These are phyloP conservation scores for Clistopyga incitator DNA, from an alignment of 2,888 invertebrate genomes.

Conservation along the genomic window DNA sequence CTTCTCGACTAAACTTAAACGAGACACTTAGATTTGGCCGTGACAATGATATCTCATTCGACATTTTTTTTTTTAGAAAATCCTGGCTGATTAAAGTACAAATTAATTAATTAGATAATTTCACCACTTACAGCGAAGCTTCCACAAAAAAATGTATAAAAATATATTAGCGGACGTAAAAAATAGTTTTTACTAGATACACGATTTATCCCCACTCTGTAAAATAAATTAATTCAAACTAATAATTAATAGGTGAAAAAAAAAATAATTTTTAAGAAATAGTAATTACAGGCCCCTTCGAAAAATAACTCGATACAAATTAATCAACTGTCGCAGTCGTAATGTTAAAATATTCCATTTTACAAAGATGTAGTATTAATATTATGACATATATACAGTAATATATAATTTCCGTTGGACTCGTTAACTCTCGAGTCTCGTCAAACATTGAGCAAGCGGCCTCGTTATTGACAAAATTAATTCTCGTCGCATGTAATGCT, in stretches of 20 bases:
- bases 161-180: too few species aligned
- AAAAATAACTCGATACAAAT: background rate
- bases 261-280: too few species aligned
- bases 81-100: background rate
- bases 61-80: background rate
- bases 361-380: background rate
- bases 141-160: too few species aligned
- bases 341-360: background rate
- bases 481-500: conserved; percentile 7
- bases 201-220: too few species aligned
- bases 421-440: conserved; percentile 4
- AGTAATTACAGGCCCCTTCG: too few species aligned
- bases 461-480: conserved; percentile 8
- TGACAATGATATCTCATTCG: conserved; percentile 4
- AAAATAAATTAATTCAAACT: too few species aligned
- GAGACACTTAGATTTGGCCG: background rate
- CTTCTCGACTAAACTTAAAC: background rate
- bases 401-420: conserved; percentile 8
- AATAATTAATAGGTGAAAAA: too few species aligned
- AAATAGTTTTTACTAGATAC: too few species aligned
- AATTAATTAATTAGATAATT: too few species aligned
- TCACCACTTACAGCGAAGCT: too few species aligned
- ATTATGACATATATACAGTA: background rate
- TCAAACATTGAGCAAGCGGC: conserved; percentile 25
- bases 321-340: background rate